phyloP scores from a whole-genome alignment of 53 echinoderm and acorn worm species.

The Holothuria leucospilota region DNA sequence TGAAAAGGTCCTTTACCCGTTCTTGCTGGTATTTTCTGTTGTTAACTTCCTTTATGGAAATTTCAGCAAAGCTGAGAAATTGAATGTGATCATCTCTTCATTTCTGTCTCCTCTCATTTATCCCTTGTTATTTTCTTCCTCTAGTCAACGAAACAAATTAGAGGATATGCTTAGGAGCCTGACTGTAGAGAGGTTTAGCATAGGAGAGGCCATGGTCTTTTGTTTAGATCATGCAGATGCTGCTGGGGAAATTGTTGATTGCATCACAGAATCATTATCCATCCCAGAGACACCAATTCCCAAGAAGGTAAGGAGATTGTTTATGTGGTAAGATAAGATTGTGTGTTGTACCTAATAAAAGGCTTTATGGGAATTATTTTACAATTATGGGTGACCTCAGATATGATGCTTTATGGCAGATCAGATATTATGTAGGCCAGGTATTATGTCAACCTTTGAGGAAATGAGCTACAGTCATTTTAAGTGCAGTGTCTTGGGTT shows the following conservation, averaged over 20 bases:
- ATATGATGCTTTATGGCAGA: too few species aligned
- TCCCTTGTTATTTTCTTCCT: neutral
- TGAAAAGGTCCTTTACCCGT: too few species aligned
- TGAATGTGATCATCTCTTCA: too few species aligned
- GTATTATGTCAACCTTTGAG: too few species aligned
- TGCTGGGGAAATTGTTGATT: constrained; percentile 97
- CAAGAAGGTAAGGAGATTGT: constrained; percentile 75
- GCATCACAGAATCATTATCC: constrained; percentile 90
- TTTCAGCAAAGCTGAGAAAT: too few species aligned
- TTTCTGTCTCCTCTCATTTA: neutral
- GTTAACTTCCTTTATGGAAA: too few species aligned
- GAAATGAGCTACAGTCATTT: too few species aligned
- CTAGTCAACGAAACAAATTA: constrained; percentile 88
- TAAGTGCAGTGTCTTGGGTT: too few species aligned
- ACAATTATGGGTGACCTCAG: too few species aligned
- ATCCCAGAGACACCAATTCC: constrained; percentile 92
- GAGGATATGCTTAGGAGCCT: constrained; percentile 89
- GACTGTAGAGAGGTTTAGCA: constrained; percentile 73
- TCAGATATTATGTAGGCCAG: too few species aligned
- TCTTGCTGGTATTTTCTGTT: too few species aligned
- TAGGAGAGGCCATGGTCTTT: constrained; percentile 95
- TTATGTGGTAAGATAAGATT: neutral
- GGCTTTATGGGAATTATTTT: too few species aligned
- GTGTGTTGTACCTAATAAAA: neutral
- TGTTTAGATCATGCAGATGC: constrained; percentile 94